These are phyloP conservation scores for Ptilonorhynchus violaceus DNA, from an alignment of 2,113 vertebrate genomes.

Conservation along the genomic window DNA sequence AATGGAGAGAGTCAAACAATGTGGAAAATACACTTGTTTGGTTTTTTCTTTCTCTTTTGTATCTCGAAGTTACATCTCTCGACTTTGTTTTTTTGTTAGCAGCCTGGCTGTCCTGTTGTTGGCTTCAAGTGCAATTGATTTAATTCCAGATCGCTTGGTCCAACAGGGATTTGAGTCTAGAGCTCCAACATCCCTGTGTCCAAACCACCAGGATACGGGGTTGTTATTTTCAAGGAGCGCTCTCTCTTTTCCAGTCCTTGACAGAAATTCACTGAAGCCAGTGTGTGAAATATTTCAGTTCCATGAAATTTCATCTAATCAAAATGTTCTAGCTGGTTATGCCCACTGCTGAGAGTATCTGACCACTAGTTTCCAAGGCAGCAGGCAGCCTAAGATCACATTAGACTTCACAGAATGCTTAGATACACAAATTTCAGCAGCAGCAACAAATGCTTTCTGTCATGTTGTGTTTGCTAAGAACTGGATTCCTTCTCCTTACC, in stretches of 20 bases:
- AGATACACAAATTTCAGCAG: conserved; percentile 20
- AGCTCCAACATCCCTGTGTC: not conserved
- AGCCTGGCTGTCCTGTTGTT: not conserved
- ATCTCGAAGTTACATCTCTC: not conserved
- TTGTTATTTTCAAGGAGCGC: not conserved
- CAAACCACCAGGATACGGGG: not conserved
- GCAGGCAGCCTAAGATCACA: conserved; percentile 4
- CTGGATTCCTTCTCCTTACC: not conserved
- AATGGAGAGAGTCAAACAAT: not conserved
- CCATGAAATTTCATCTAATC: conserved; percentile 49
- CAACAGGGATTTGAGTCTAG: not conserved
- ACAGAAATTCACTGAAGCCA: not conserved
- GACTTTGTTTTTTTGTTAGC: not conserved
- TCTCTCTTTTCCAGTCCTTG: not conserved
- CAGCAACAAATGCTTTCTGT: conserved; percentile 33
- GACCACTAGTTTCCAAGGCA: conserved; percentile 63
- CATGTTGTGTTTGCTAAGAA: not conserved
- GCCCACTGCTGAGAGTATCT: conserved; percentile 27
- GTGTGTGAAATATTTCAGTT: conserved; percentile 30
- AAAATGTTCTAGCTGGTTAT: conserved; percentile 50
- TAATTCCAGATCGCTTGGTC: not conserved
- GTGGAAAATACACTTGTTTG: not conserved
- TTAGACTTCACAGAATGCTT: conserved; percentile 22
- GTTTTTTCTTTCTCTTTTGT: not conserved
- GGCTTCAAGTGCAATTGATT: not conserved